A percentile compares a stretch with the other conserved stretches of the same genome.
Evolutionary conservation across 2,113 vertebrate genomes (phyloP).

Genomic region (Poicephalus meyeri): DNA sequence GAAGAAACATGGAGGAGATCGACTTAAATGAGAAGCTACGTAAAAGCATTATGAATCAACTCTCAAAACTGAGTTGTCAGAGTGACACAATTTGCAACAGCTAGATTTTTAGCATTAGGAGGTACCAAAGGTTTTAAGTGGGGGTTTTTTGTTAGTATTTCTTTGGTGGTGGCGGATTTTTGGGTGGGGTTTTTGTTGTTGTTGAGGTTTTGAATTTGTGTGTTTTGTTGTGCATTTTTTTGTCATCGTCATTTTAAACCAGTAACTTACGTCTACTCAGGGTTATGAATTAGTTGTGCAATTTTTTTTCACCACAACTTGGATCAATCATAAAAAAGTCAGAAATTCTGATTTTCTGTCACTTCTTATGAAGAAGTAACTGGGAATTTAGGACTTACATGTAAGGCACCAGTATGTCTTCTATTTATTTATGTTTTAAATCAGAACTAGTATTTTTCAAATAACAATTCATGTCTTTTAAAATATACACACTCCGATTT

Average conservation of each 20-base stretch:
- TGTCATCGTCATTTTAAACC: not conserved
- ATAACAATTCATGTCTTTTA: not conserved
- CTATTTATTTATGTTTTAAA: not conserved
- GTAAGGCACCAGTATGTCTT: not conserved
- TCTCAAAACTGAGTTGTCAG: not conserved
- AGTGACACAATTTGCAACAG: not conserved
- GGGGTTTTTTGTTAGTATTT: not conserved
- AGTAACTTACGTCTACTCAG: not conserved
- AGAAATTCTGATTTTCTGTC: not conserved
- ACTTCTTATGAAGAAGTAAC: not conserved
- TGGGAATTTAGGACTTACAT: not conserved
- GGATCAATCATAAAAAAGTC: slow-evolving; percentile 1
- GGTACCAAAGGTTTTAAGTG: not conserved
- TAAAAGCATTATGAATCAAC: not conserved
- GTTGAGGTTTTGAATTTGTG: not conserved
- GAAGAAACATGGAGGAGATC: not conserved
- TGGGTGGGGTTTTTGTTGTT: not conserved
- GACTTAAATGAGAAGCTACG: not conserved
- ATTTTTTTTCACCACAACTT: slow-evolving; percentile 23
- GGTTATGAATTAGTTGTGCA: not conserved
- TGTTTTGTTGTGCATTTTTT: not conserved
- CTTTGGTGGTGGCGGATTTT: not conserved
- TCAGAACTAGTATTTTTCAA: not conserved
- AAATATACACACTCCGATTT: not conserved
- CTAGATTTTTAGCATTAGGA: not conserved